phyloP scores from a whole-genome alignment of 2,113 vertebrate genomes.

The Carollia perspicillata region DNA sequence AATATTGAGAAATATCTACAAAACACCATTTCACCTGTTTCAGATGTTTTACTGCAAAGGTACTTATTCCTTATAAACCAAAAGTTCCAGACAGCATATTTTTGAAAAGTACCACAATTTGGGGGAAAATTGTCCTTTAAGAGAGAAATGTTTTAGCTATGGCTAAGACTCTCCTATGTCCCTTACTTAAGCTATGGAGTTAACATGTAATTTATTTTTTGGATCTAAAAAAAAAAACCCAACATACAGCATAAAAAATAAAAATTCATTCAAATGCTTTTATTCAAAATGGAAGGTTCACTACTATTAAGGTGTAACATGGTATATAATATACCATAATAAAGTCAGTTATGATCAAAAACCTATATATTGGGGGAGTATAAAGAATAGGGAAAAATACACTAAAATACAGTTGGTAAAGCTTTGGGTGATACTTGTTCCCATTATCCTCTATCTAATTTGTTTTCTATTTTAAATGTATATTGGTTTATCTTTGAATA shows the following conservation, averaged over 20 bases:
- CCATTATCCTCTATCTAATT: neutral
- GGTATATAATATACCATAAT: neutral
- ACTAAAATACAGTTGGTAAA: neutral
- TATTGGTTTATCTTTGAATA: neutral
- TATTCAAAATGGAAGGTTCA: constrained; percentile 17
- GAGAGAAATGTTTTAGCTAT: neutral
- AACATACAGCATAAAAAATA: constrained; percentile 18
- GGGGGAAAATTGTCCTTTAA: neutral
- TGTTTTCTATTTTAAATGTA: neutral
- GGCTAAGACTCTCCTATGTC: constrained; percentile 9
- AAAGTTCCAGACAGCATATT: neutral
- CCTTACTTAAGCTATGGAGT: constrained; percentile 24
- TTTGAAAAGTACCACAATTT: constrained; percentile 27
- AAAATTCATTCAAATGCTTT: constrained; percentile 42
- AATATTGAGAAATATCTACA: neutral
- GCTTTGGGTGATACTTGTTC: neutral
- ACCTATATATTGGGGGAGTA: neutral
- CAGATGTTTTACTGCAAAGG: neutral
- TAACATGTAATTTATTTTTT: neutral
- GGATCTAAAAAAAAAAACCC: neutral
- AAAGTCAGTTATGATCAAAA: constrained; percentile 33
- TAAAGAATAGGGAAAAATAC: neutral
- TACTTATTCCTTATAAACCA: neutral
- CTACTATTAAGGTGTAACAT: neutral
- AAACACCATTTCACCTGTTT: neutral